Evolutionary conservation across 1,140 invertebrate genomes (phyloP).

Genomic region (Drosophila miranda): DNA sequence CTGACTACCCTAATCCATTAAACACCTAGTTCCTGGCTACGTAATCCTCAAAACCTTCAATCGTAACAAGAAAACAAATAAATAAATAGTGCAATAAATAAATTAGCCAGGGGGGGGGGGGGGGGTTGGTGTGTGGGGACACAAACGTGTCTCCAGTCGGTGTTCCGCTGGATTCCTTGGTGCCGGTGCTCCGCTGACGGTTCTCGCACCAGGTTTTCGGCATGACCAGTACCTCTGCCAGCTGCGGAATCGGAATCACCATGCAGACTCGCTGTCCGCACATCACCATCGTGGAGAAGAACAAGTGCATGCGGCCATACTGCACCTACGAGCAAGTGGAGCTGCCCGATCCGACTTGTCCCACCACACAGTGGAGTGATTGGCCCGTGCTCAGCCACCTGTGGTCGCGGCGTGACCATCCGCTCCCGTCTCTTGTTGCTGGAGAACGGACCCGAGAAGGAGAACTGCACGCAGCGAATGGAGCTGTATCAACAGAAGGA

Average conservation of each 20-base stretch:
- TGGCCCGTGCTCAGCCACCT: slow-evolving; percentile 88
- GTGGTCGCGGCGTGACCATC: slow-evolving; percentile 87
- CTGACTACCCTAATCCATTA: too few species aligned
- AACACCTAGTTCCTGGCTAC: too few species aligned
- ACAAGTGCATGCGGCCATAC: slow-evolving; percentile 88
- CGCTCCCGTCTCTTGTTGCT: slow-evolving; percentile 88
- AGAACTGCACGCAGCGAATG: slow-evolving; percentile 85
- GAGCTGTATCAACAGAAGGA: slow-evolving; percentile 86
- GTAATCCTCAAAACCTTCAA: too few species aligned
- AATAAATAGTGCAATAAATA: too few species aligned
- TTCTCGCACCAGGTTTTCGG: too few species aligned
- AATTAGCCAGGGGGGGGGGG: too few species aligned
- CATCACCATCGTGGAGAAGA: slow-evolving; percentile 87
- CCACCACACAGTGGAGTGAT: slow-evolving; percentile 88
- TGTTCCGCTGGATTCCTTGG: too few species aligned
- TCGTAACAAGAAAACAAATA: too few species aligned
- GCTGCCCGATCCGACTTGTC: slow-evolving; percentile 85
- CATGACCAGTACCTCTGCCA: too few species aligned
- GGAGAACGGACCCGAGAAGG: slow-evolving; percentile 84
- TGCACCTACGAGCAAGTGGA: slow-evolving; percentile 85
- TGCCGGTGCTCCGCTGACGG: too few species aligned
- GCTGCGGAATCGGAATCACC: slow-evolving; percentile 91
- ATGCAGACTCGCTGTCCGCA: slow-evolving; percentile 90
- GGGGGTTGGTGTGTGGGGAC: too few species aligned
- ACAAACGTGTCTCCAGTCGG: too few species aligned